These are phyloP conservation scores for Stenoptilia bipunctidactyla DNA, from an alignment of 2,888 invertebrate species.

Conservation along the genomic window DNA sequence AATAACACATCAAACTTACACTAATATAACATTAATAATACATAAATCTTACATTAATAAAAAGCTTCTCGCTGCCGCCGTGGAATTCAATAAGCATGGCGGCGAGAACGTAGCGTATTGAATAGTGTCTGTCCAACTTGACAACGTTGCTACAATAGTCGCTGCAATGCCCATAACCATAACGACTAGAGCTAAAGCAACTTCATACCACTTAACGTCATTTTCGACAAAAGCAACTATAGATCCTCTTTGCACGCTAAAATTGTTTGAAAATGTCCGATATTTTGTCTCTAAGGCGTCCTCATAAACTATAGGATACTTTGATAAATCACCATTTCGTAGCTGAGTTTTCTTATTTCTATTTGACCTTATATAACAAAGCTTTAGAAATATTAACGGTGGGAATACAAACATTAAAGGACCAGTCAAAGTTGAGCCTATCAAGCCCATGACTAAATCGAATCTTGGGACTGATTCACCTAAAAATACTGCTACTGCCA, in stretches of 20 bases:
- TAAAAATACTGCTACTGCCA: conserved; percentile 79
- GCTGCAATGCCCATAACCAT: conserved; percentile 74
- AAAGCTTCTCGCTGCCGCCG: conserved; percentile 50
- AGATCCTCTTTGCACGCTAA: neutral
- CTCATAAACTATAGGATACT: conserved; percentile 30
- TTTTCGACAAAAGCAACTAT: conserved; percentile 12
- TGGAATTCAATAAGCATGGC: conserved; percentile 79
- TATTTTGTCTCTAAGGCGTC: conserved; percentile 30
- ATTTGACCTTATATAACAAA: conserved; percentile 61
- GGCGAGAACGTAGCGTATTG: conserved; percentile 76
- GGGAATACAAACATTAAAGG: conserved; percentile 89
- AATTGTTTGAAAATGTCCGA: conserved; percentile 34
- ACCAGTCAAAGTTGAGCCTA: conserved; percentile 87
- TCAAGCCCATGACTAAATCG: conserved; percentile 86
- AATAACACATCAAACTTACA: no score
- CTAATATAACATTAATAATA: no score
- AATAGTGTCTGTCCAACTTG: conserved; percentile 76
- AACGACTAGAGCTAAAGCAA: conserved; percentile 67
- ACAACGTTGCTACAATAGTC: conserved; percentile 78
- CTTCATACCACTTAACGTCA: conserved; percentile 51
- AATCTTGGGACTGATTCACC: conserved; percentile 88
- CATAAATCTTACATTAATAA: conserved; percentile 15
- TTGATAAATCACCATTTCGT: conserved; percentile 21
- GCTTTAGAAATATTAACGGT: conserved; percentile 82
- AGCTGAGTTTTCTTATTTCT: conserved; percentile 10